Evolutionary conservation across 2,888 invertebrate genomes (phyloP), one percentile per base, ranked within the genome.

Genomic region (Cartodere bifasciata): DNA sequence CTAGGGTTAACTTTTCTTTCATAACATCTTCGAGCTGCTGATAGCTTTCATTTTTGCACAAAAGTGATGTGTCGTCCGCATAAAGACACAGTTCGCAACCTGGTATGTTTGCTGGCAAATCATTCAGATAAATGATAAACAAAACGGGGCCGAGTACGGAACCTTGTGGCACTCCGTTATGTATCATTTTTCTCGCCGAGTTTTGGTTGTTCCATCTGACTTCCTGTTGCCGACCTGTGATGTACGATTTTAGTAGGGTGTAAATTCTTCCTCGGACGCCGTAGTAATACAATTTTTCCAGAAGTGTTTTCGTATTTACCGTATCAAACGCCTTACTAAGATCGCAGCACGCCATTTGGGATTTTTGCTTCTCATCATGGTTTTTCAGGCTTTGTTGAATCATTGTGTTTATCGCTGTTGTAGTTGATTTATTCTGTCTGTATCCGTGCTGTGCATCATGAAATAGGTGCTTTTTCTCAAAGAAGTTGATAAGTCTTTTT

Each of bases 381-480:
- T 13, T 14, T n/a, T 24, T 14, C 9, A 14, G 7, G 6, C 13
- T 6, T 14, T 13, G 7, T 14, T 24, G 9, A 11, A 24, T 13
- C 10, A 24, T n/a, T 14, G 13, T 14, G 14, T 14, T 24, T 9
- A 24, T 12, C 7, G 24, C 24, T 24, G 24, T 24, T 7, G 14
- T 24, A 24, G 4, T 24, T 24, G 24, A 24, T 11, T 24, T 24
- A n/a, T 24, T 24, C 24, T 24, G 24, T 10, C 24, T 13, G 14
- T 24, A 24, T 12, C 23, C 23, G 13, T 23, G 23, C 23, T 23
- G n/a, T 5, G 23, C 6, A 9, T n/a, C 3, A 3, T 24, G 4
- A 7, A 24, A 10, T 4, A 24, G 12, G 14, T 13, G 14, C 2
- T 24, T 24, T 24, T 10, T 6, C 14, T 24, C 24, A 7, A 24